Percentiles rank a stretch among this genome's conserved stretches.
phyloP scores from a whole-genome alignment of 2,888 invertebrate genomes.

The Formica aserva region DNA sequence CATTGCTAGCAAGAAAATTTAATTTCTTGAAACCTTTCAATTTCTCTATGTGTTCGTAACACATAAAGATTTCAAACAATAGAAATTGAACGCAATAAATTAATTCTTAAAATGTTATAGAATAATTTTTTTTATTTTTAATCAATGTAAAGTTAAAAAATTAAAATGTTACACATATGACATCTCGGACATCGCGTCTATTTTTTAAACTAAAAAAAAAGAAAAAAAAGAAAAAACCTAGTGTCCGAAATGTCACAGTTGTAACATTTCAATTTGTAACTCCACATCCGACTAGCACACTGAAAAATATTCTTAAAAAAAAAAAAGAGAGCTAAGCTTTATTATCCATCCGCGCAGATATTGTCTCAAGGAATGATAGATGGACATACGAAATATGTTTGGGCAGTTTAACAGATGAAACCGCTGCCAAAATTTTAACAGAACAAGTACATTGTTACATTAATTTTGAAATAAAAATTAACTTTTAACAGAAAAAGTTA shows the following conservation, averaged over 20 bases:
- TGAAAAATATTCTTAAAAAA: slow-evolving; percentile 19
- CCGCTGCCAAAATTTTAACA: not conserved
- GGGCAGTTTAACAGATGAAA: slow-evolving; percentile 25
- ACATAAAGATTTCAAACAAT: slow-evolving; percentile 25
- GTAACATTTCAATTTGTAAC: slow-evolving; percentile 41
- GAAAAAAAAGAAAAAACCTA: not conserved
- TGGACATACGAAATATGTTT: slow-evolving; percentile 2
- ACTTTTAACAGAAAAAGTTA: not conserved
- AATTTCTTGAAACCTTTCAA: slow-evolving; percentile 10
- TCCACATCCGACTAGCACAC: slow-evolving; percentile 3
- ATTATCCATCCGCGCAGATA: slow-evolving; percentile 17
- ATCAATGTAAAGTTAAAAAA: not conserved
- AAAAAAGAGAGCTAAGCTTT: slow-evolving; percentile 22
- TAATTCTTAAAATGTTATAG: not conserved
- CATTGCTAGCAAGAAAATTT: slow-evolving; percentile 13
- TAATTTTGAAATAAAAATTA: not conserved
- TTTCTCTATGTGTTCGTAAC: slow-evolving; percentile 9
- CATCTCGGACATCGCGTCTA: not conserved
- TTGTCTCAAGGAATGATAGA: slow-evolving; percentile 37
- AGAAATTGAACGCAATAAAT: not conserved
- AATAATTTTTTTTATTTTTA: slow-evolving; percentile 18
- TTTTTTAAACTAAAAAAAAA: not conserved
- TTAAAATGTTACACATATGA: slow-evolving; percentile 9
- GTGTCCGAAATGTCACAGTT: slow-evolving; percentile 10
- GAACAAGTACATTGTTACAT: not conserved